Evolutionary conservation across 2,888 invertebrate species (phyloP), one percentile per base, ranked within the genome.

Genomic region (Digitonthophagus gazella): DNA sequence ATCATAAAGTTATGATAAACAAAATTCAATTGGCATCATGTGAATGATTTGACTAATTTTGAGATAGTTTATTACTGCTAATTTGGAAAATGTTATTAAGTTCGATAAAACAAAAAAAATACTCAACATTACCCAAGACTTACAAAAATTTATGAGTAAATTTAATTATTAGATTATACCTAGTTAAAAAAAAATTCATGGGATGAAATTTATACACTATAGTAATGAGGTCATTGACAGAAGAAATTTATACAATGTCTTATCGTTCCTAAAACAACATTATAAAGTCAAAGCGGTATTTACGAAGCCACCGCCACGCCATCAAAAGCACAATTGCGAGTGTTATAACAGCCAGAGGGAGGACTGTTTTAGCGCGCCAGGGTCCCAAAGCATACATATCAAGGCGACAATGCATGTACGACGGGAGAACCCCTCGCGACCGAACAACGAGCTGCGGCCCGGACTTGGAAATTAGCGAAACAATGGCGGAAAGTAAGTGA

Each of bases 401-500:
- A 61, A 61, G 19, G 61, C 61, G 61, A 61, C 61, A 61, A 61
- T 61, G 61, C 61, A 61, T 61, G 61, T 61, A 19, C 61, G 20
- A 61, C 61, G 20, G 18, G 20, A 14, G n/a, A 16, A 16, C 18
- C 16, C 61, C 61, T 18, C 19, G 18, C 20, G 61, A 19, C 1
- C 16, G 61, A 20, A 18, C 58, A 58, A 18, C 61, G 61, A 61
- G 18, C 14, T 14, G 61, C 61, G 61, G 61, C 61, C 20, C 61
- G 70, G 70, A 66, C 66, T 69, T 69, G 72, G 70, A 73, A 75
- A 75, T 74, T 74, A 73, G 72, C 71, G 70, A 75, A 74, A 75
- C 75, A 75, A 74, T 74, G 69, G 71, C 67, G 67, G 67, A 69
- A 72, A 71, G 69, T 73, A 70, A 70, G 67, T 72, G 58, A 44